Evolutionary conservation across 2,113 vertebrate genomes (phyloP).

Genomic region (Pandion haliaetus): DNA sequence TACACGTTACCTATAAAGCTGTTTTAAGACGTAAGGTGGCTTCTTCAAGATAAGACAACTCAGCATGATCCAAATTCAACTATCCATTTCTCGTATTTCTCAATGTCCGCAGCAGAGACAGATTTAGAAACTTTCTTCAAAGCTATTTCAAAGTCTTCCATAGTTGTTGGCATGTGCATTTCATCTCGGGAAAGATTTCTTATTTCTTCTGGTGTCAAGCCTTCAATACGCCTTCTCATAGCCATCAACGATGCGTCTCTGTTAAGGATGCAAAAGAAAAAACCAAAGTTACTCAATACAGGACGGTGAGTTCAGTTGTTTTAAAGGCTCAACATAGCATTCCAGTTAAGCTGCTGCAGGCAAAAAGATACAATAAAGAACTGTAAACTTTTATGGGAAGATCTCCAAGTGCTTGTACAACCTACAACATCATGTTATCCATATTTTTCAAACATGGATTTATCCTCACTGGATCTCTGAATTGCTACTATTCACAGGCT

Average conservation of each 20-base stretch:
- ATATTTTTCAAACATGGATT: background rate
- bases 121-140: slow-evolving; percentile 97
- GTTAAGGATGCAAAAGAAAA: background rate
- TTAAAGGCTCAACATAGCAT: background rate
- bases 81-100: slow-evolving; percentile 98
- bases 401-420: background rate
- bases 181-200: slow-evolving; percentile 94
- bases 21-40: slow-evolving; percentile 62
- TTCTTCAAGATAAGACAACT: slow-evolving; percentile 55
- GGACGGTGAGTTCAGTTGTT: background rate
- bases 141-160: slow-evolving; percentile 96
- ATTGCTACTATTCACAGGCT: background rate
- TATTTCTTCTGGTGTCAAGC: slow-evolving; percentile 95
- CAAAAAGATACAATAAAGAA: background rate
- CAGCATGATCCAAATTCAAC: slow-evolving; percentile 96
- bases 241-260: slow-evolving; percentile 98
- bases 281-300: background rate
- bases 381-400: background rate
- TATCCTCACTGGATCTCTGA: background rate
- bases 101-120: slow-evolving; percentile 91
- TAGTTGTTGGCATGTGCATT: slow-evolving; percentile 99
- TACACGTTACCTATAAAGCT: slow-evolving; percentile 67
- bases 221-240: slow-evolving; percentile 96
- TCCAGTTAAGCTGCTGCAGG: background rate
- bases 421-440: background rate